Conservation (phyloP, 2,113 vertebrate species). For the Epinephelus moara region DNA sequence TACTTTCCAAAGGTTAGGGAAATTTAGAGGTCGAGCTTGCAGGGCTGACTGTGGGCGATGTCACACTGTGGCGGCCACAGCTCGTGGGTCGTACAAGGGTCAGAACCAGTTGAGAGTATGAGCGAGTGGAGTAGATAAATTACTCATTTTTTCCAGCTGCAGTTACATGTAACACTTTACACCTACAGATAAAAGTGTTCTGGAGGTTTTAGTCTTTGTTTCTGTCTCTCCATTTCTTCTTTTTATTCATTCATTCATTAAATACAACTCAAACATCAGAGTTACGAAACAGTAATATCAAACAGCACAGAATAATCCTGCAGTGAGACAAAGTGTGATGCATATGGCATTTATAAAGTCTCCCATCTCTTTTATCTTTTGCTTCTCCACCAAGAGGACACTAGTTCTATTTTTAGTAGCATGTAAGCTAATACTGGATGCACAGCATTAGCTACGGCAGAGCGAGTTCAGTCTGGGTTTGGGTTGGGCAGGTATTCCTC, state of each 20-base stretch:
- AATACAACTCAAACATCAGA: not conserved
- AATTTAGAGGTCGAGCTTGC: not conserved
- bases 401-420: constrained; percentile 2
- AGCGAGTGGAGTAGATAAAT: not conserved
- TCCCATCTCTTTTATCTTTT: not conserved
- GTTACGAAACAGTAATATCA: not conserved
- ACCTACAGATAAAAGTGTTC: not conserved
- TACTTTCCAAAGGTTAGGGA: not conserved
- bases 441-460: constrained; percentile 6
- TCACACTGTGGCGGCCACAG: not conserved
- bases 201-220: not conserved
- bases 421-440: not conserved
- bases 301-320: not conserved
- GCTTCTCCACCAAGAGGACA: not conserved
- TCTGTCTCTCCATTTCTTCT: not conserved
- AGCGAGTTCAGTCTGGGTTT: not conserved
- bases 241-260: not conserved
- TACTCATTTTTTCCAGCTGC: not conserved
- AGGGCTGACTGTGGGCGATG: not conserved
- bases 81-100: not conserved
- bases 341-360: not conserved
- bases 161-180: not conserved
- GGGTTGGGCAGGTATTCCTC: not conserved
- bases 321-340: not conserved
- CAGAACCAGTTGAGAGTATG: no score